A percentile compares a stretch with the other conserved stretches of the same genome.
Conservation (phyloP, 2,113 vertebrate genomes). For the Nothocercus julius region DNA sequence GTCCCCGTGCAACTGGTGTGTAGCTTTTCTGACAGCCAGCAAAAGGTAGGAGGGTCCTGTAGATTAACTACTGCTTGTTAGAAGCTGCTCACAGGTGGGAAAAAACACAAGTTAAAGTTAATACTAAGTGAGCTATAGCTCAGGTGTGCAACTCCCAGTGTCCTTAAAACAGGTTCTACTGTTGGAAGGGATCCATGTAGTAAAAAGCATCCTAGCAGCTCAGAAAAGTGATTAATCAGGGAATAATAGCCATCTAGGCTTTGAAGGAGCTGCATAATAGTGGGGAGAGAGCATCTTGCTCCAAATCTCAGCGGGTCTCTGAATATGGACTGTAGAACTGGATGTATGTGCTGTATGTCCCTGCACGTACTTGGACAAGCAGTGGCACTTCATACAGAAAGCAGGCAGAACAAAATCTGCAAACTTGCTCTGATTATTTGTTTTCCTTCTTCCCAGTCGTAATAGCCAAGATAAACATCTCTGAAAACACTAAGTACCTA, state of each 20-base stretch:
- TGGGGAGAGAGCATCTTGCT: neutral
- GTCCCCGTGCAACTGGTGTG: neutral
- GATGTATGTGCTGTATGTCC: too few species aligned
- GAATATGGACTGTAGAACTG: neutral
- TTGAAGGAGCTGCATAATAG: neutral
- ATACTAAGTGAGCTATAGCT: neutral
- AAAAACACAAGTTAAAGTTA: neutral
- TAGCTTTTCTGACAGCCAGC: neutral
- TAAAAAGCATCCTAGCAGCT: neutral
- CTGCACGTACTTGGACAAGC: neutral
- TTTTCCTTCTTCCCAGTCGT: neutral
- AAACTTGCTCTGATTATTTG: conserved; percentile 11
- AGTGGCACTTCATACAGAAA: neutral
- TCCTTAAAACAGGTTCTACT: neutral
- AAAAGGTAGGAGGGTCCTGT: neutral
- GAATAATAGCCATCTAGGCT: neutral
- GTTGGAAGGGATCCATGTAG: neutral
- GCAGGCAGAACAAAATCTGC: neutral
- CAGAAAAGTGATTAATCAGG: neutral
- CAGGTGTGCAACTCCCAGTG: neutral
- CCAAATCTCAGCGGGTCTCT: neutral
- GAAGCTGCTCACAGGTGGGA: neutral
- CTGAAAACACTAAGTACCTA: neutral
- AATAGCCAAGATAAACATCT: conserved; percentile 39
- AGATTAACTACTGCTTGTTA: neutral